Conservation (phyloP, 2,797 vertebrate species). For the Delichon dasypus region DNA sequence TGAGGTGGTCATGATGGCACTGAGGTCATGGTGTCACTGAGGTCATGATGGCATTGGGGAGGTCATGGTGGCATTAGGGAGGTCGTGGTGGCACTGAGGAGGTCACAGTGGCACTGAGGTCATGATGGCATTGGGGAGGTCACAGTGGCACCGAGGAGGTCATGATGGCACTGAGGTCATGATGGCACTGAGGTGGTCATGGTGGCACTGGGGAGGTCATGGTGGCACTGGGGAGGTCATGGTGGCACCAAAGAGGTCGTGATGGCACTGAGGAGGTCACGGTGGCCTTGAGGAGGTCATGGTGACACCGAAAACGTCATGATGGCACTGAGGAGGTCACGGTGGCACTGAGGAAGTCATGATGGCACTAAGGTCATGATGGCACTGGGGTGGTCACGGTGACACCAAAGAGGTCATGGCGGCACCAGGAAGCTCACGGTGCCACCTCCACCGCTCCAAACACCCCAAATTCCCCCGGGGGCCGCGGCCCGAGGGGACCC, state of each 20-base stretch:
- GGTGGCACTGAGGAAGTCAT: too few relatives aligned
- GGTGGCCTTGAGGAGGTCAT: too few relatives aligned
- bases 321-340: background rate
- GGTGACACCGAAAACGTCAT: too few relatives aligned
- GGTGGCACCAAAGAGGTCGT: too few relatives aligned
- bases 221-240: too few relatives aligned
- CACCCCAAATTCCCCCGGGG: background rate
- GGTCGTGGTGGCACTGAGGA: background rate
- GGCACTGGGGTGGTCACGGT: too few relatives aligned
- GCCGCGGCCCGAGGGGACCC: background rate
- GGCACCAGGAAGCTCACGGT: background rate
- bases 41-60: rapidly evolving
- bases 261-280: too few relatives aligned
- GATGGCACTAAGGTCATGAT: too few relatives aligned
- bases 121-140: background rate
- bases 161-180: rapidly evolving
- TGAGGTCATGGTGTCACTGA: rapidly evolving
- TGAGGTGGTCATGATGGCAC: rapidly evolving
- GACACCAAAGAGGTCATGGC: background rate
- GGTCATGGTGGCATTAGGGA: too few relatives aligned
- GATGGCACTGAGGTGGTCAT: rapidly evolving
- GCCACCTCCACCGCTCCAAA: background rate
- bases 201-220: rapidly evolving
- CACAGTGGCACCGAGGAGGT: background rate
- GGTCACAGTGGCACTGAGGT: rapidly evolving